Evolutionary conservation across 2,797 vertebrate genomes (phyloP), one percentile per base, ranked within the genome.

Genomic region (Sardinella longiceps): DNA sequence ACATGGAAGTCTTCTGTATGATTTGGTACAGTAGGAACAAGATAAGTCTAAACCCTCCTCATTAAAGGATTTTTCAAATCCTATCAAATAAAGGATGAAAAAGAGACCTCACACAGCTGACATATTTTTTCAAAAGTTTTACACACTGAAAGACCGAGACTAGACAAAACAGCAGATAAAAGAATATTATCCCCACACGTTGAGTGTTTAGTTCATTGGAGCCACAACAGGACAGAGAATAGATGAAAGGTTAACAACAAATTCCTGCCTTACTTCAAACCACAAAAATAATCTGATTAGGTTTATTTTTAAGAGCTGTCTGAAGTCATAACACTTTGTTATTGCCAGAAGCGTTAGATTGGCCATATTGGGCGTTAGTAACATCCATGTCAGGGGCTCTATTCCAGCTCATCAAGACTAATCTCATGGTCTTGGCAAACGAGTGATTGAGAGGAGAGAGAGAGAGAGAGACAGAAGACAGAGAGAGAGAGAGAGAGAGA

Each of bases 301-400:
- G 37, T 39, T 77, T 20, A 23, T 39, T 20, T 74, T 70, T 37
- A 37, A 20, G 20, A 77, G 12, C 37, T 43, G 33, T 33, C 70
- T 77, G 70, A 77, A 77, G 37, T 77, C 37, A 39, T 74, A 74
- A 74, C 66, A 74, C 30, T 33, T 37, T 39, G 33, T 39, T 37
- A 39, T 77, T 77, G 70, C 37, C 70, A 43, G 18, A 77, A 7
- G 30, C 18, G 37, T 43, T 23, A 60, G 70, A 77, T 77, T 28
- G 70, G 63, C 63, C 63, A 5, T 1, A 39, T 23, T 77, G 33
- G 7, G 70, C 70, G 20, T 77, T 33, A 74, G 30, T 77, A 77
- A 77, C 37, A 23, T 77, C 33, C 70, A 77, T 7, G 18, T 43
- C 70, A 39, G 33, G 1, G 30, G 66, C 66, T 39, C 6, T 77